Evolutionary conservation across 2,113 vertebrate species (phyloP).

Genomic region (Mionectes macconnelli): DNA sequence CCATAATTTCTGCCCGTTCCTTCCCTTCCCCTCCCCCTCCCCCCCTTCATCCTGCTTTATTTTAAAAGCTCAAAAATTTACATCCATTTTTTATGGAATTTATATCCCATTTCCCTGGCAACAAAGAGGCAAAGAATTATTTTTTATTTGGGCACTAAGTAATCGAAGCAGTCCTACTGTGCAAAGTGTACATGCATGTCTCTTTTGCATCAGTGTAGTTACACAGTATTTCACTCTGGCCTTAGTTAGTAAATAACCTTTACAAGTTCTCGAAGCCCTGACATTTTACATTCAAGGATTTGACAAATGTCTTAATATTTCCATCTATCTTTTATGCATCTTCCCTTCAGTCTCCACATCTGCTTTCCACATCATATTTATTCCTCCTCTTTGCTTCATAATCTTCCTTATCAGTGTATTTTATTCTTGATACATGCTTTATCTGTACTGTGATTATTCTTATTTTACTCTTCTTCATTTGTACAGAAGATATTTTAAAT

Average conservation of each 20-base stretch:
- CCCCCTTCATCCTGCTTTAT: background rate
- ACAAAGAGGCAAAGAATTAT: slow-evolving; percentile 29
- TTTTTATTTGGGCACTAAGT: background rate
- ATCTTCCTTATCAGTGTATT: background rate
- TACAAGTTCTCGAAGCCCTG: slow-evolving; percentile 5
- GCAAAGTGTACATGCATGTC: background rate
- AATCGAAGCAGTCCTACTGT: background rate
- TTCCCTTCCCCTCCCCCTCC: too few species aligned
- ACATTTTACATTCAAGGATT: background rate
- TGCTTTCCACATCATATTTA: slow-evolving; percentile 7
- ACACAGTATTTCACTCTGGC: background rate
- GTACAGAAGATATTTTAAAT: background rate
- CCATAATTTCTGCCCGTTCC: background rate
- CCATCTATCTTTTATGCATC: background rate
- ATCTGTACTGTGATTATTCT: background rate
- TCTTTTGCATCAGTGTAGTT: background rate
- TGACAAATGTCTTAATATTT: slow-evolving; percentile 54
- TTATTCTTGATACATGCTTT: background rate
- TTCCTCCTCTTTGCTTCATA: slow-evolving; percentile 35
- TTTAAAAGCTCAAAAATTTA: slow-evolving; percentile 21
- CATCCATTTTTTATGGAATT: background rate
- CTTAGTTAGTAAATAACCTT: slow-evolving; percentile 52
- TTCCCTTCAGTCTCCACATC: background rate
- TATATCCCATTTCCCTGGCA: slow-evolving; percentile 22
- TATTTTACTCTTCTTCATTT: background rate